Evolutionary conservation across 2,888 invertebrate genomes (phyloP), one percentile per base, ranked within the genome.

Genomic region (Carpatolechia fugitivella): DNA sequence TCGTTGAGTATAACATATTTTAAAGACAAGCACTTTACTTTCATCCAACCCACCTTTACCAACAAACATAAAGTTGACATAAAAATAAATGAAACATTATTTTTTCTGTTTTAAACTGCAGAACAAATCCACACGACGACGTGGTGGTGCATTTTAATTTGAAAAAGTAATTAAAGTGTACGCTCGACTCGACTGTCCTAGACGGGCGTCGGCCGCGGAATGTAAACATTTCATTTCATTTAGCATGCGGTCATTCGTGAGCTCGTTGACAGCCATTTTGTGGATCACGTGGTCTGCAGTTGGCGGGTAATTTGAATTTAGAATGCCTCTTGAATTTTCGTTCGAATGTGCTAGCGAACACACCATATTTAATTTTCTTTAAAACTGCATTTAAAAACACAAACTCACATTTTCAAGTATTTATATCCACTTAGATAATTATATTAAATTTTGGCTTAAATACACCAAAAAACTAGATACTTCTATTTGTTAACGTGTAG

Each of bases 151-250:
- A 70, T 77, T 79, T 78, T 79, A 79, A 79, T 81, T 81, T 74
- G 67, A 72, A 69, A 74, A 68, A 18, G 71, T 74, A 79, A 81
- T 80, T 78, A 76, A 76, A 64, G 64, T 68, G 66, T 60, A 56
- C 62, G 18, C 18, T 59, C 35, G 40, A 24, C 47, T 52, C 55
- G 74, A 74, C 70, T 70, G 69, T 54, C 53, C 64, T 55, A 64
- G 65, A 64, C 66, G 65, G 68, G 51, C 62, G 59, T 60, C 55
- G 61, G 53, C 69, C 70, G 56, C 70, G 72, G 69, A 79, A 80
- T 80, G 78, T 72, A 66, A 72, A 73, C 40, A 41, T 41, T 41
- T 41, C 76, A 69, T 78, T 81, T 78, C 72, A 81, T 82, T 79
- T 77, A 59, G 65, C 67, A 52, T 68, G 75, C 70, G 76, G 77